Evolutionary conservation across 2,797 vertebrate genomes (phyloP), one percentile per base, ranked within the genome.

Genomic region (Premnoplex brunnescens): DNA sequence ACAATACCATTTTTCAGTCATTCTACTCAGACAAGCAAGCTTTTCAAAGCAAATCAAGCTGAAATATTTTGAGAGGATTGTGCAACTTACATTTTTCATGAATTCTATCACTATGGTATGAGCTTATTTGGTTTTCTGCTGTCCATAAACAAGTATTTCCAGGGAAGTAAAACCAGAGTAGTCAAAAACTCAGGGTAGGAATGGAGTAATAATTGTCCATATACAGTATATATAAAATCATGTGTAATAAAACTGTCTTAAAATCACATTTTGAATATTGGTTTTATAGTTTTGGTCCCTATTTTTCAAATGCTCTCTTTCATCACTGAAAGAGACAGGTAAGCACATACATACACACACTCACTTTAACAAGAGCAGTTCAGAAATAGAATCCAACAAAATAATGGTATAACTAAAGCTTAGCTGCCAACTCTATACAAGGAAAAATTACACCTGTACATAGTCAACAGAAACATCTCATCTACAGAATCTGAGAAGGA

Each of bases 11-110:
- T 96, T 95, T 89, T 79, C 86, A 90, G 69, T 82, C 88, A 95
- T 97, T 96, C 92, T 96, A 92, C 88, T 95, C 87, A 94, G 91
- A 93, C 90, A 76, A 94, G 60, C 46, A 89, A 95, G 93, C 93
- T 92, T 91, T 95, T 93, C 81, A 93, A 97, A 89, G 89, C 82
- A 97, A 98, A 97, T 89, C 93, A 96, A 96, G 76, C 83, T 41
- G 81, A 96, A 96, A 80, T 97, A 95, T 95, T 94, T 96, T 88
- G 81, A 95, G 52, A 88, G 75, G 90, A 92, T 59, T 89, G 71
- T 95, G 59, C 49, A 86, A 59, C 68, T 83, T 62, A 64, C 72
- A 66, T 89, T 82, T 75, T 93, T 95, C 79, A 78, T 44, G 32
- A 95, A 46, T 88, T 94, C 84, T 87, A 75, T 63, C 54, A 79